phyloP scores from a whole-genome alignment of 2,113 vertebrate genomes.

The Lepus europaeus region DNA sequence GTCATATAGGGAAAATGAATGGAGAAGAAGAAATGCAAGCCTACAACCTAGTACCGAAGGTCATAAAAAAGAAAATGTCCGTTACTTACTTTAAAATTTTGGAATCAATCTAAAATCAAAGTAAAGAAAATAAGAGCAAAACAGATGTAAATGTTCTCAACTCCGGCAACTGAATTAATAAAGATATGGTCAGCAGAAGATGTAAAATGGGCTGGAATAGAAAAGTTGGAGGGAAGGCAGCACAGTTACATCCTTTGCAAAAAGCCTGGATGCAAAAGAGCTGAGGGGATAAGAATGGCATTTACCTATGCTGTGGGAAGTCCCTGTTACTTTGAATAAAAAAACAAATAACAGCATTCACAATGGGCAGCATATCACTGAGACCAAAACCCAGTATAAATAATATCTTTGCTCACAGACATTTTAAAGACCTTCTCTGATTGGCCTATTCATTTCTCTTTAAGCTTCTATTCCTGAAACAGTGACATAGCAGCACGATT shows the following conservation, averaged over 20 bases:
- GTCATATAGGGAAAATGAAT: not conserved
- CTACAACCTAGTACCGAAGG: not conserved
- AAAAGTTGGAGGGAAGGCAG: not conserved
- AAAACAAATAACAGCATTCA: conserved; percentile 15
- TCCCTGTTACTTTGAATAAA: not conserved
- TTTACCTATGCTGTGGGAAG: not conserved
- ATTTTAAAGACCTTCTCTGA: conserved; percentile 32
- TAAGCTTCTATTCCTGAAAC: conserved; percentile 21
- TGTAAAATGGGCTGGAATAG: not conserved
- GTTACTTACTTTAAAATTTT: not conserved
- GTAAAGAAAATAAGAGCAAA: conserved; percentile 19
- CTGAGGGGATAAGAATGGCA: not conserved
- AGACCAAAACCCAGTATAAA: not conserved
- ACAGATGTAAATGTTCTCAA: not conserved
- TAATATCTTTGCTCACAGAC: not conserved
- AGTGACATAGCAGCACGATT: not conserved
- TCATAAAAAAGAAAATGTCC: conserved; percentile 4
- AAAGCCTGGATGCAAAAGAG: not conserved
- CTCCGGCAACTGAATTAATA: not conserved
- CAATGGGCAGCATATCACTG: not conserved
- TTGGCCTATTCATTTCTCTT: not conserved
- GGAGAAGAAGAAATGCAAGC: not conserved
- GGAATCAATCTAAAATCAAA: conserved; percentile 14
- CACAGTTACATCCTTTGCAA: not conserved
- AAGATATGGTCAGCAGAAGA: not conserved